phyloP scores from a whole-genome alignment of 2,888 invertebrate species.

The Sceliomorpha sp. region DNA sequence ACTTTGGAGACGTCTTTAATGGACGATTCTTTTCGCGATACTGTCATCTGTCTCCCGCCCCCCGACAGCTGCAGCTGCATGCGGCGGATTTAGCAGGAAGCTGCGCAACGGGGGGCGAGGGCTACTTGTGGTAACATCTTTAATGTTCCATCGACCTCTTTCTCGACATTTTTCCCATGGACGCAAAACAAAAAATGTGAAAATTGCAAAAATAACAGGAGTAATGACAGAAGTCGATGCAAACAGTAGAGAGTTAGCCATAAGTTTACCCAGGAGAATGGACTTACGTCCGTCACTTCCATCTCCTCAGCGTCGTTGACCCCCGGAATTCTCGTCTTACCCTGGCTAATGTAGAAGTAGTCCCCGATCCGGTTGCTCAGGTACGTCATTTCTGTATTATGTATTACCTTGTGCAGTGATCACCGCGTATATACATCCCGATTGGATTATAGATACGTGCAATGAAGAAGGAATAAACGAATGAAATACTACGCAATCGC shows the following conservation, averaged over 20 bases:
- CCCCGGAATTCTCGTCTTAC: slow-evolving; percentile 96
- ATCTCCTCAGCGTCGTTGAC: slow-evolving; percentile 96
- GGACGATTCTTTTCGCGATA: slow-evolving; percentile 21
- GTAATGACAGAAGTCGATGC: slow-evolving; percentile 31
- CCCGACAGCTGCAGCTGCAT: slow-evolving; percentile 74
- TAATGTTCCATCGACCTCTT: slow-evolving; percentile 45
- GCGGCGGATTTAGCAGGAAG: slow-evolving; percentile 66
- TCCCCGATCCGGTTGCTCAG: slow-evolving; percentile 91
- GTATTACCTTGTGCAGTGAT: slow-evolving; percentile 48
- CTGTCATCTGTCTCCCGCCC: slow-evolving; percentile 74
- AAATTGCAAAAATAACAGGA: slow-evolving; percentile 3
- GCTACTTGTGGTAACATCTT: slow-evolving; percentile 52
- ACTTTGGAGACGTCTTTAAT: slow-evolving; percentile 62
- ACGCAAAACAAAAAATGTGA: background rate
- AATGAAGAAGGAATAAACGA: slow-evolving; percentile 38
- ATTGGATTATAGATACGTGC: slow-evolving; percentile 33
- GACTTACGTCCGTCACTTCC: slow-evolving; percentile 92
- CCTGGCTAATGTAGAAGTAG: slow-evolving; percentile 96
- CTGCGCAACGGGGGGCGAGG: slow-evolving; percentile 77
- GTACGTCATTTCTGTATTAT: slow-evolving; percentile 88
- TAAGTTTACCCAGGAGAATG: slow-evolving; percentile 57
- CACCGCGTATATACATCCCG: slow-evolving; percentile 23
- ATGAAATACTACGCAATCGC: slow-evolving; percentile 38
- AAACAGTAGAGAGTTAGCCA: slow-evolving; percentile 42
- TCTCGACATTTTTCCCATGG: background rate